These are phyloP conservation scores for Bos indicus DNA, from an alignment of 2,113 vertebrate genomes.

Conservation along the genomic window DNA sequence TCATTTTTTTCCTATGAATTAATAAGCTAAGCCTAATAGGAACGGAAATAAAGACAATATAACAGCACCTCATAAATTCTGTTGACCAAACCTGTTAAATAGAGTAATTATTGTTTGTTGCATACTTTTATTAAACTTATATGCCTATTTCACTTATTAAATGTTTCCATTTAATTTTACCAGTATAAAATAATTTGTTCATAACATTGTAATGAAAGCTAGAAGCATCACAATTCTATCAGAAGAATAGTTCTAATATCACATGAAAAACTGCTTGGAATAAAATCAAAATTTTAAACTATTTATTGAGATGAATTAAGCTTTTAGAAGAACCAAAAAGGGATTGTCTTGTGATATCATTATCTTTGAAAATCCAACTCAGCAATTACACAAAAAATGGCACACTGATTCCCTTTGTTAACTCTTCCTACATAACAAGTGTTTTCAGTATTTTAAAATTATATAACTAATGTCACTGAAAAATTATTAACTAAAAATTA, in stretches of 20 bases:
- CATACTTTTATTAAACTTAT: conserved; percentile 3
- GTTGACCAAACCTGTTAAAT: not conserved
- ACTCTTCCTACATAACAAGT: not conserved
- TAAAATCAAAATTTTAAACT: conserved; percentile 16
- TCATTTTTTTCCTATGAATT: not conserved
- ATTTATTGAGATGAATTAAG: not conserved
- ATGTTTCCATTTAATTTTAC: conserved; percentile 24
- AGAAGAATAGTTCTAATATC: conserved; percentile 4
- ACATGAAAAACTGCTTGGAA: not conserved
- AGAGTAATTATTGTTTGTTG: not conserved
- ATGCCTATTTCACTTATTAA: not conserved
- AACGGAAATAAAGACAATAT: not conserved
- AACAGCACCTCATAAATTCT: not conserved
- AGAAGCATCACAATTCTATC: not conserved
- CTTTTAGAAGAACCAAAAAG: not conserved
- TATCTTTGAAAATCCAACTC: not conserved
- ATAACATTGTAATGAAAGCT: conserved; percentile 9
- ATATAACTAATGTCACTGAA: not conserved
- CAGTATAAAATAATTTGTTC: not conserved
- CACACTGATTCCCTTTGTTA: not conserved
- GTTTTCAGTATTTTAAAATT: conserved; percentile 6
- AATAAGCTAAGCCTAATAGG: not conserved
- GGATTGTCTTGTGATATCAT: not conserved
- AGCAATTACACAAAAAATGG: not conserved
- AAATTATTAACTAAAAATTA: not conserved